phyloP scores from a whole-genome alignment of 2,888 invertebrate species.

The Volucella zonaria region DNA sequence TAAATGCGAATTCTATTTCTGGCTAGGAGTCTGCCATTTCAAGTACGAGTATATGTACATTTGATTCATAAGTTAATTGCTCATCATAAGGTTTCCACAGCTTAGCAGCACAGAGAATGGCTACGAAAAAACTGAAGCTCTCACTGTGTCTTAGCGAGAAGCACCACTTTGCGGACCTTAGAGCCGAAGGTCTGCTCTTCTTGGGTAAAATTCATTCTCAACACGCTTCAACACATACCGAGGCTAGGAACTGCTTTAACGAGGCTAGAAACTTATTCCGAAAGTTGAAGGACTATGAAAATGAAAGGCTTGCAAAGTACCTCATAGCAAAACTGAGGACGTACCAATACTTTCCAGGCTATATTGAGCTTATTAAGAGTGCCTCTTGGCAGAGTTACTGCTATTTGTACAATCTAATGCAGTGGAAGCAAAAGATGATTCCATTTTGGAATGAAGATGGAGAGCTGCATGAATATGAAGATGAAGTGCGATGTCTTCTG shows the following conservation, averaged over 20 bases:
- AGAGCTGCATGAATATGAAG: background rate
- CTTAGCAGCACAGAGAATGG: background rate
- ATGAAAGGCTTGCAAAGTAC: constrained; percentile 51
- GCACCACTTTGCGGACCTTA: constrained; percentile 33
- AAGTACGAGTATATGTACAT: constrained; percentile 24
- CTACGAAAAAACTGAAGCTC: constrained; percentile 55
- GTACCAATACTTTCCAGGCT: constrained; percentile 59
- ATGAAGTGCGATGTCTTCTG: constrained; percentile 41
- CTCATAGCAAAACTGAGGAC: constrained; percentile 59
- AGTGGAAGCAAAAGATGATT: constrained; percentile 57
- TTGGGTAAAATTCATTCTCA: constrained; percentile 62
- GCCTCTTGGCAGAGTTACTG: constrained; percentile 37
- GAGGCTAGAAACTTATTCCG: constrained; percentile 47
- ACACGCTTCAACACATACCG: background rate
- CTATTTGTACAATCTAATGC: constrained; percentile 53
- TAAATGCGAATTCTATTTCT: constrained; percentile 62
- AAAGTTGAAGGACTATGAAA: constrained; percentile 43
- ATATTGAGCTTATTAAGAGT: constrained; percentile 52
- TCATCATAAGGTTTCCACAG: background rate
- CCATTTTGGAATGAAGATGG: constrained; percentile 60
- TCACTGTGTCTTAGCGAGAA: constrained; percentile 46
- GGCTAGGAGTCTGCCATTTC: constrained; percentile 59
- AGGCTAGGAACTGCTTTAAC: constrained; percentile 49
- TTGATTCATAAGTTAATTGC: background rate
- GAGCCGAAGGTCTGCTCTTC: constrained; percentile 47